Percentiles rank a stretch among this genome's conserved stretches.
phyloP scores from a whole-genome alignment of 2,888 invertebrate genomes.

The Apotomis turbidana region DNA sequence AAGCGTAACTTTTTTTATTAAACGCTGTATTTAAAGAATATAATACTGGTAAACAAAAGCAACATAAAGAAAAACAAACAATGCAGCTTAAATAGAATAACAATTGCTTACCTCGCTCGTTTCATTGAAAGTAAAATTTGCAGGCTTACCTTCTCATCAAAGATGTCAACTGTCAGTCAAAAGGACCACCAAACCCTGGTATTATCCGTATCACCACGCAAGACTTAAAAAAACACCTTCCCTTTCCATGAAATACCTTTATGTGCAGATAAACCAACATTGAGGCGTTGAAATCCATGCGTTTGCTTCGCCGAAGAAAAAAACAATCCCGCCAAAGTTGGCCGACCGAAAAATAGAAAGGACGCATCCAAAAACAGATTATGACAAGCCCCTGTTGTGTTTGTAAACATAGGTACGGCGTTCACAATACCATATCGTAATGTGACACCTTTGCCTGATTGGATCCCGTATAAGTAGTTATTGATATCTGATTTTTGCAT shows the following conservation, averaged over 20 bases:
- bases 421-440: conserved; percentile 72
- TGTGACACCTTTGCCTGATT: conserved; percentile 79
- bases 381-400: conserved; percentile 82
- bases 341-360: conserved; percentile 76
- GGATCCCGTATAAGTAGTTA: conserved; percentile 71
- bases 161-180: conserved; percentile 70
- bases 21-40: too few relatives aligned
- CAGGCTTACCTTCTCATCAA: conserved; percentile 55
- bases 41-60: neutral
- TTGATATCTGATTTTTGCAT: conserved; percentile 71
- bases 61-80: conserved; percentile 48
- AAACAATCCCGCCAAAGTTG: conserved; percentile 68
- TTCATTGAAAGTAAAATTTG: conserved; percentile 69
- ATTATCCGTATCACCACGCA: conserved; percentile 67
- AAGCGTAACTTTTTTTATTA: too few relatives aligned
- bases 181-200: conserved; percentile 71
- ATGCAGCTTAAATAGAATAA: conserved; percentile 45
- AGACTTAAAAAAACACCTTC: conserved; percentile 65
- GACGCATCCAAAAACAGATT: conserved; percentile 80
- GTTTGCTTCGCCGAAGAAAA: conserved; percentile 62
- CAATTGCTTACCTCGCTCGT: conserved; percentile 46
- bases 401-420: conserved; percentile 75
- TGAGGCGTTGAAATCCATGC: conserved; percentile 81
- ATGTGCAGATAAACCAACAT: conserved; percentile 74
- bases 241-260: conserved; percentile 74